Evolutionary conservation across 1,140 invertebrate species (phyloP).

Genomic region (Listronotus bonariensis): DNA sequence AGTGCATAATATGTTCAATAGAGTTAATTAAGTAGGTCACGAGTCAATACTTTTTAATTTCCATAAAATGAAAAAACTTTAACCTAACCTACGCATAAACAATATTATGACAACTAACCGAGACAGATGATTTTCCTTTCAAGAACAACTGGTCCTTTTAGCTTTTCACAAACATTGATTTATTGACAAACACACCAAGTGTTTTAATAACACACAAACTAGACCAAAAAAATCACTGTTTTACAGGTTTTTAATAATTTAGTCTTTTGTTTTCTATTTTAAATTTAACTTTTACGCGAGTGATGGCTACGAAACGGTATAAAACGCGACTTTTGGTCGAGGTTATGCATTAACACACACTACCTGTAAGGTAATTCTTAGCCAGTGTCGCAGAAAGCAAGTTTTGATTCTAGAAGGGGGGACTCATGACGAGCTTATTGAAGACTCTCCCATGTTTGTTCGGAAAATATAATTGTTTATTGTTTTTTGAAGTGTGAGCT

Average conservation of each 20-base stretch:
- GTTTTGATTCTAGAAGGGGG: constrained; percentile 18
- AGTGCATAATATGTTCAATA: background rate
- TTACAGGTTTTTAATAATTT: too few species aligned
- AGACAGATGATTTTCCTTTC: constrained; percentile 16
- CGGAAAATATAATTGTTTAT: constrained; percentile 2
- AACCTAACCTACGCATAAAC: constrained; percentile 1
- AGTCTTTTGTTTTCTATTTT: background rate
- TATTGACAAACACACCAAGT: constrained; percentile 1
- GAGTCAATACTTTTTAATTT: too few species aligned
- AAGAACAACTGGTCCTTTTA: constrained; percentile 19
- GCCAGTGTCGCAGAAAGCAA: constrained; percentile 25
- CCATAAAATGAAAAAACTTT: background rate
- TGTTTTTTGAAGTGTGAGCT: constrained; percentile 15
- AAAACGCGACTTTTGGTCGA: constrained; percentile 17
- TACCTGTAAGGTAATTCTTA: constrained; percentile 33
- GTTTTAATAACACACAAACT: background rate
- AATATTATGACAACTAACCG: constrained; percentile 14
- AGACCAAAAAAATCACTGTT: background rate
- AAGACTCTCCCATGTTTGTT: constrained; percentile 23
- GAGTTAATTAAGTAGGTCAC: too few species aligned
- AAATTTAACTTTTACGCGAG: constrained; percentile 11
- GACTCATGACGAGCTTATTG: constrained; percentile 13
- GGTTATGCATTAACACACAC: constrained; percentile 25
- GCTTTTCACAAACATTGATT: constrained; percentile 1
- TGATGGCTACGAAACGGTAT: constrained; percentile 1